phyloP scores from a whole-genome alignment of 1,140 invertebrate species.

The Leptestheria dahalacensis region DNA sequence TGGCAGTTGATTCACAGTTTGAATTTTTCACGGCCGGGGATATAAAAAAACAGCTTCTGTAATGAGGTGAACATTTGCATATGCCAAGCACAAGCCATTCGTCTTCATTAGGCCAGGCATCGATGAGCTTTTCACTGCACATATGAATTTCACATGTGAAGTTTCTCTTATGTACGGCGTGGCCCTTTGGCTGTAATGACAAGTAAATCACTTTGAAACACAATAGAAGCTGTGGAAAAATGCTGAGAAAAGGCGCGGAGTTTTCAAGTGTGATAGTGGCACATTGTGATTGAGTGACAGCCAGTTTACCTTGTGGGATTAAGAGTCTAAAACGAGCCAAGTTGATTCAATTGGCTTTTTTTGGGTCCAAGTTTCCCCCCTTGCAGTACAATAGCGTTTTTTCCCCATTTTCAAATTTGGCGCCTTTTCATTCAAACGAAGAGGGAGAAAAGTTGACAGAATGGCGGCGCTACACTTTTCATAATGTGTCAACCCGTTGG shows the following conservation, averaged over 20 bases:
- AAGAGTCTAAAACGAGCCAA: neutral
- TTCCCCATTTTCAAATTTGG: neutral
- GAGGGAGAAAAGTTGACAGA: neutral
- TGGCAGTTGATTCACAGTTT: neutral
- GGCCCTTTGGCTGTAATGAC: neutral
- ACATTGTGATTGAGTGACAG: neutral
- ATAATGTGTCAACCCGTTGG: neutral
- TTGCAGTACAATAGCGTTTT: neutral
- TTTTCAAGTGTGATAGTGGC: neutral
- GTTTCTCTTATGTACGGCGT: neutral
- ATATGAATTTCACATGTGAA: neutral
- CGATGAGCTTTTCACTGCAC: neutral
- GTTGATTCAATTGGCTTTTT: neutral
- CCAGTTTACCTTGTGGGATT: neutral
- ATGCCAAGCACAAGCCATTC: neutral
- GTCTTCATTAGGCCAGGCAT: neutral
- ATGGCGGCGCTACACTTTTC: neutral
- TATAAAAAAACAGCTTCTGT: neutral
- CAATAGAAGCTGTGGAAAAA: neutral
- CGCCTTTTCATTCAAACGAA: too few relatives aligned
- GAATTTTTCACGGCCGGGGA: neutral
- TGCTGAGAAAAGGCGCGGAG: neutral
- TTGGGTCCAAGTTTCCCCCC: neutral
- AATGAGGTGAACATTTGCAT: neutral
- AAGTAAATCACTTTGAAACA: neutral